Base-by-base conservation (phyloP, 2,797 vertebrate genomes). In the Siniperca scherzeri region DNA sequence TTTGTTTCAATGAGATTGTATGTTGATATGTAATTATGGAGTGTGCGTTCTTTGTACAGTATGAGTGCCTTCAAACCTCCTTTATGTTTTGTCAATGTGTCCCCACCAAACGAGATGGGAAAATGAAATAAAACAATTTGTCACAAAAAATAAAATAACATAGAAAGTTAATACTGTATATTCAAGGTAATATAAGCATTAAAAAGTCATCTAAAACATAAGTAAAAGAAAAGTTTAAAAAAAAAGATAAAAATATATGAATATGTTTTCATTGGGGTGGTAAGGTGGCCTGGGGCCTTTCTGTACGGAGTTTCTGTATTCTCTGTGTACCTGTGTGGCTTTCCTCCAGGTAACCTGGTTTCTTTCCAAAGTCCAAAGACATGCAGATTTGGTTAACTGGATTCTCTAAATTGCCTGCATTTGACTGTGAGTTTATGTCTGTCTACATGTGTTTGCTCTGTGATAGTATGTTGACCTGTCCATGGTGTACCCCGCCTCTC, bases 381-480 rank as follows among this genome's bases (percentile, higher is more conserved):
- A 40, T 44, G n/a, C 38, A 66, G 13, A 60, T 48, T 12, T 30
- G 50, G 7, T 59, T 64, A 60, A 81, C 2, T 60, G 36, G n/a
- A 71, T 64, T 21, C 19, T 11, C 2, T 21, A 46, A n/a, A 38
- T 65, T 48, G 12, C 50, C 30, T 19, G 7, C n/a, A 50, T 66
- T 42, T 22, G 33, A 42, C 11, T 27, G 1, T 70, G n/a, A 65
- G 19, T 64, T 8, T 5, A 8, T 40, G 19, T 61, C 5, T 55
- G 40, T 64, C 72, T 40, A 11, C 16, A 67, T 27, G 9, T 27
- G 12, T 74, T 48, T 46, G 44, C 55, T 48, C 21, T 61, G 30
- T 74, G 56, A 62, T 4, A 61, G 25, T 27, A 50, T 64, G 40
- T 65, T 67, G 38, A 60, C 13, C 59, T 46, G 30, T 46, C 38